Evolutionary conservation across 1,140 invertebrate species (phyloP).

Genomic region (Globodera rostochiensis): DNA sequence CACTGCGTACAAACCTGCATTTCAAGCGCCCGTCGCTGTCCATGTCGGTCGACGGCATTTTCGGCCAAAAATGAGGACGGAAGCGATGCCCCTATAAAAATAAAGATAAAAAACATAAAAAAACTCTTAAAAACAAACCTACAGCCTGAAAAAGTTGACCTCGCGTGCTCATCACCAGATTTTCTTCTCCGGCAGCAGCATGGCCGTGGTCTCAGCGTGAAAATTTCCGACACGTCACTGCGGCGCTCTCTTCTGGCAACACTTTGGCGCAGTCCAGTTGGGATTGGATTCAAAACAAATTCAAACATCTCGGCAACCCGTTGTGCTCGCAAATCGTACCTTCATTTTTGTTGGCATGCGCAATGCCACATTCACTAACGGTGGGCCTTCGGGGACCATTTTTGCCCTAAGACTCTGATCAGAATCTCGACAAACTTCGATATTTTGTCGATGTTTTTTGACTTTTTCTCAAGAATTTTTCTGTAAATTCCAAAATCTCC

Average conservation of each 20-base stretch:
- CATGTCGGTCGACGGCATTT: too few species aligned
- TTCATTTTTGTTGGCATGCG: conserved; percentile 1
- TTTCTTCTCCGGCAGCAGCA: too few species aligned
- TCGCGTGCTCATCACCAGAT: too few species aligned
- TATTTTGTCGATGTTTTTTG: conserved; percentile 1
- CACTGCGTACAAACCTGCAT: too few species aligned
- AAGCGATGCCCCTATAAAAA: too few species aligned
- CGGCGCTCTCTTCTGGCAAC: background rate
- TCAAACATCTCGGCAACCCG: conserved; percentile 8
- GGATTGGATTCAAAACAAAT: conserved; percentile 16
- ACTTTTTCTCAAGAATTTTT: background rate
- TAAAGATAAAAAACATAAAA: too few species aligned
- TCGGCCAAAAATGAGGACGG: too few species aligned
- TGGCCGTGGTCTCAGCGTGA: too few species aligned
- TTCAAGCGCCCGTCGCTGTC: too few species aligned
- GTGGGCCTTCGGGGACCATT: background rate
- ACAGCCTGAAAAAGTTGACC: too few species aligned
- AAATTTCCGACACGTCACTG: background rate
- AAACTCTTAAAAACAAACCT: too few species aligned
- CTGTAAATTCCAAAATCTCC: background rate
- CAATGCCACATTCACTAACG: background rate
- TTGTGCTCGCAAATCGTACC: background rate
- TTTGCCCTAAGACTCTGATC: background rate
- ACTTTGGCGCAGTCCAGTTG: conserved; percentile 1
- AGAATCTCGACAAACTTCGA: too few species aligned